Conservation (phyloP, 1,140 invertebrate genomes). For the Drosophila repleta region DNA sequence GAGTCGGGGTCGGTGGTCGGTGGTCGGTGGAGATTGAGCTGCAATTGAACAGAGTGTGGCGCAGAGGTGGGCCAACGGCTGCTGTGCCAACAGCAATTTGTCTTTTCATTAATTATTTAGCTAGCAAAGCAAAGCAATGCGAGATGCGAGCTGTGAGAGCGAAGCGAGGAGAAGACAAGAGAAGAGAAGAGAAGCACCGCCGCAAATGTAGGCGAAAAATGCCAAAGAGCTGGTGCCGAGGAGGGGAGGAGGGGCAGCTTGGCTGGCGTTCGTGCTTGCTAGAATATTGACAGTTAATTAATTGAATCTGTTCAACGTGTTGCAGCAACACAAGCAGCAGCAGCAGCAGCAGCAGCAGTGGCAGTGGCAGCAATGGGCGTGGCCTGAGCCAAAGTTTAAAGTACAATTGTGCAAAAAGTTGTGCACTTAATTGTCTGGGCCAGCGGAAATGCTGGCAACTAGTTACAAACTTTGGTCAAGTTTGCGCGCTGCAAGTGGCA, state of each 20-base stretch:
- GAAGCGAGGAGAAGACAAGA: slow-evolving; percentile 8
- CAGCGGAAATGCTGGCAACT: slow-evolving; percentile 36
- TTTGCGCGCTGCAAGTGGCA: slow-evolving; percentile 21
- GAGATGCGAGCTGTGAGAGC: not conserved
- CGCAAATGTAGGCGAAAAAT: slow-evolving; percentile 17
- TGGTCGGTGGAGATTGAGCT: not conserved
- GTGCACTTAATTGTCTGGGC: slow-evolving; percentile 50
- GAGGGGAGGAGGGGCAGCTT: not conserved
- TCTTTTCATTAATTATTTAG: slow-evolving; percentile 75
- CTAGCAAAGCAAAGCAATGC: slow-evolving; percentile 25
- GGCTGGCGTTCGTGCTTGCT: slow-evolving; percentile 29
- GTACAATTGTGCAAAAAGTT: slow-evolving; percentile 54
- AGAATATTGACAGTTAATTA: slow-evolving; percentile 74
- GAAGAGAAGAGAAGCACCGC: too few relatives aligned
- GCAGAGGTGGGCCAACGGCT: not conserved
- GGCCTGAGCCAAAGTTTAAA: slow-evolving; percentile 38
- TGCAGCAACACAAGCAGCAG: slow-evolving; percentile 28
- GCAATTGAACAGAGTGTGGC: not conserved
- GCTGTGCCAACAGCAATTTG: slow-evolving; percentile 61
- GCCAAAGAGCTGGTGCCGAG: not conserved
- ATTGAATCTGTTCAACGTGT: slow-evolving; percentile 70
- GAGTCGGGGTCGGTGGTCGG: not conserved
- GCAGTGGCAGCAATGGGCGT: slow-evolving; percentile 16
- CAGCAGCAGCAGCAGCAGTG: slow-evolving; percentile 12
- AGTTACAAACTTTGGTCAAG: slow-evolving; percentile 49